These are phyloP conservation scores for Acheta domesticus DNA, from an alignment of 2,888 invertebrate genomes.

Conservation along the genomic window DNA sequence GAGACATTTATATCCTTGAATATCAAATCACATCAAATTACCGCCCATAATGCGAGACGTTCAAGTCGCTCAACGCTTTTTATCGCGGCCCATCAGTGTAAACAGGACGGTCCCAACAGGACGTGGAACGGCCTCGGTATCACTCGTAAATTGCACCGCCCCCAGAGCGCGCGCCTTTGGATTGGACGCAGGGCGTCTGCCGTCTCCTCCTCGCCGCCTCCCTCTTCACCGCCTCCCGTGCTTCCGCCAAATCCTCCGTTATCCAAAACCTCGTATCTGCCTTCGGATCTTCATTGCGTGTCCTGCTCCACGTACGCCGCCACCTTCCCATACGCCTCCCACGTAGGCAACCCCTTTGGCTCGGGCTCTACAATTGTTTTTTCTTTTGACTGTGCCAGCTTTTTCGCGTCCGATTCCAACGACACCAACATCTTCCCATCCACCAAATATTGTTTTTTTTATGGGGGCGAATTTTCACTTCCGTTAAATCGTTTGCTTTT, in stretches of 20 bases:
- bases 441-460: no score
- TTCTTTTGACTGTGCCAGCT: no score
- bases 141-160: not conserved
- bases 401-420: no score
- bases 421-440: no score
- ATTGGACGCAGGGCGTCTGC: not conserved
- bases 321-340: not conserved
- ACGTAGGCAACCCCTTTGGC: not conserved
- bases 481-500: no score
- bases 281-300: not conserved
- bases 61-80: not conserved
- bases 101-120: not conserved
- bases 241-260: not conserved
- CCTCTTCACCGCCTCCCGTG: not conserved
- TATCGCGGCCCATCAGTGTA: constrained; percentile 8
- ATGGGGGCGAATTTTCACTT: no score
- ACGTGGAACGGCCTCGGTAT: not conserved
- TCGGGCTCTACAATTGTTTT: no score
- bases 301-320: not conserved
- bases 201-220: not conserved
- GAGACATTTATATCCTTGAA: constrained; percentile 18
- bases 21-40: constrained; percentile 18
- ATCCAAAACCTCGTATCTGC: not conserved
- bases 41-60: constrained; percentile 9
- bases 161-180: no score